Conservation (phyloP, 2,797 vertebrate species). For the Sebastolobus alascanus region DNA sequence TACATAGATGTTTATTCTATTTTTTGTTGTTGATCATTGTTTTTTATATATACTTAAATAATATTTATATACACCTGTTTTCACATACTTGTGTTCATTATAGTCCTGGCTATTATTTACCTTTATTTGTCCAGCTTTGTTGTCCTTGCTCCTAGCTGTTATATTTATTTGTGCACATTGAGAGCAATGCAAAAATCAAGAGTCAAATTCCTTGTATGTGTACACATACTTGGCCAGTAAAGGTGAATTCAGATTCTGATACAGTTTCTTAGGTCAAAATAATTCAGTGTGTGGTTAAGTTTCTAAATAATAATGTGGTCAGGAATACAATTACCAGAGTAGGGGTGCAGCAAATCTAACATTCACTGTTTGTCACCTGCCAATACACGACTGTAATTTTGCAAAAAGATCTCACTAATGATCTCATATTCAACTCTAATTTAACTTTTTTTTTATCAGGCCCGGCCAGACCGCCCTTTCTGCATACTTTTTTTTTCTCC, state of each 20-base stretch:
- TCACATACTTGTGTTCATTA: not conserved
- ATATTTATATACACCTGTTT: not conserved
- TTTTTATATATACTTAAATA: not conserved
- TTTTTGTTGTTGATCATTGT: not conserved
- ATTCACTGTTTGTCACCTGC: not conserved
- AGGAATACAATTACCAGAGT: not conserved
- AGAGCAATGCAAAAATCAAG: not conserved
- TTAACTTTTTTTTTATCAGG: not conserved
- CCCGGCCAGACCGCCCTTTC: accelerated
- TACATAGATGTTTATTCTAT: not conserved
- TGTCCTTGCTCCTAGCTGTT: not conserved
- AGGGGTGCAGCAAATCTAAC: not conserved
- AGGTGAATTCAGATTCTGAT: not conserved
- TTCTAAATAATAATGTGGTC: not conserved
- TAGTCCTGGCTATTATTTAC: not conserved
- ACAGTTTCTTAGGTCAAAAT: not conserved
- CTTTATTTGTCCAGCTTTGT: not conserved
- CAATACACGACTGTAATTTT: no score
- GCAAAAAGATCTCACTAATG: not conserved
- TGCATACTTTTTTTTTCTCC: not conserved
- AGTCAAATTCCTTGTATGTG: not conserved
- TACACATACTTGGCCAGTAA: not conserved
- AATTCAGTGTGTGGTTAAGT: not conserved
- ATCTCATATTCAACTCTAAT: not conserved
- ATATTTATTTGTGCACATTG: not conserved